Conservation (phyloP, 2,888 invertebrate genomes). For the Heteropelma amictum region DNA sequence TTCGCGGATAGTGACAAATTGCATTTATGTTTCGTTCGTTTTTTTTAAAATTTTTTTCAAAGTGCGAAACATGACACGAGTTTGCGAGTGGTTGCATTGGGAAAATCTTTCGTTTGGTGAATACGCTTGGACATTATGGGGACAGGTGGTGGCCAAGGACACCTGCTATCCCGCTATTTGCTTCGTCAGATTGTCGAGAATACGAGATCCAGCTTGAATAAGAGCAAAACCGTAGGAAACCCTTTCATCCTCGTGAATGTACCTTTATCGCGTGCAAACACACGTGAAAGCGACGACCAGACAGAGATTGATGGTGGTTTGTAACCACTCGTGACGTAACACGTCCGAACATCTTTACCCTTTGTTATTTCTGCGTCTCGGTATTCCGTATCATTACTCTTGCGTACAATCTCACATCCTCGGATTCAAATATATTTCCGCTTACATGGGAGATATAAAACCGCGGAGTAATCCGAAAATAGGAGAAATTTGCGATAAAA, state of each 20-base stretch:
- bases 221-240: constrained; percentile 1
- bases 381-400: neutral
- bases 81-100: neutral
- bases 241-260: constrained; percentile 54
- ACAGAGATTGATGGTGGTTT: constrained; percentile 56
- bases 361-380: constrained; percentile 38
- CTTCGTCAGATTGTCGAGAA: neutral
- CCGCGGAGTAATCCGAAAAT: neutral
- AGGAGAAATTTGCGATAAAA: neutral
- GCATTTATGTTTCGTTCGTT: no score
- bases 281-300: constrained; percentile 14
- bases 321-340: constrained; percentile 50
- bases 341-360: constrained; percentile 52
- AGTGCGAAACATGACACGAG: neutral
- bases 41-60: no score
- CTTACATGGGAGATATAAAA: neutral
- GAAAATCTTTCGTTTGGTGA: neutral
- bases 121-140: neutral
- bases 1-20: no score
- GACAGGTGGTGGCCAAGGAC: no score
- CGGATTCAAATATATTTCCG: neutral
- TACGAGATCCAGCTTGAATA: neutral
- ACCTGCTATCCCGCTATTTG: neutral
- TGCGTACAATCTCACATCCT: neutral
- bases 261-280: constrained; percentile 57